These are phyloP conservation scores for Peromyscus attwateri DNA, from an alignment of 2,797 vertebrate species.

Conservation along the genomic window DNA sequence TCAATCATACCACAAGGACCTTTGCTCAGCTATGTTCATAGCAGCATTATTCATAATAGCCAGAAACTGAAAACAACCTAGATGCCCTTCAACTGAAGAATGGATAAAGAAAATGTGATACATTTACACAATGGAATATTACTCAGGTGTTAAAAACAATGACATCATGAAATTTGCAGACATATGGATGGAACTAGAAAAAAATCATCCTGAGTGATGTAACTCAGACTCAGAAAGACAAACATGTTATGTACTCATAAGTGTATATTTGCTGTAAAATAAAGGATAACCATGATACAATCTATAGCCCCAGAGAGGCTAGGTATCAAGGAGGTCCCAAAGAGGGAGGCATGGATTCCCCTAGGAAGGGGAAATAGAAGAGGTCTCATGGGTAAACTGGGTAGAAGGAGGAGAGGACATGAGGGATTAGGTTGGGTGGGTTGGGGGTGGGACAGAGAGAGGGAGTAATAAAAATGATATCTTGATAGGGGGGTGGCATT, in stretches of 20 bases:
- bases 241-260: background rate
- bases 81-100: background rate
- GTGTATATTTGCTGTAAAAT: background rate
- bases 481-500: too few relatives aligned
- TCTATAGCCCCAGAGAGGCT: background rate
- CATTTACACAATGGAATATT: background rate
- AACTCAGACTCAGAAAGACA: background rate
- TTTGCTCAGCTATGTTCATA: background rate
- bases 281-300: background rate
- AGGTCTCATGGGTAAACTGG: background rate
- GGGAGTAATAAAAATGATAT: too few relatives aligned
- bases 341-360: background rate
- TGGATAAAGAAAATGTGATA: background rate
- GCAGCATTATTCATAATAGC: background rate
- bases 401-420: too few relatives aligned
- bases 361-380: background rate
- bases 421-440: background rate
- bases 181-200: background rate
- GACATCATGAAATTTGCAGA: background rate
- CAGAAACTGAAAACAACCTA: background rate
- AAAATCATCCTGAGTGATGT: background rate
- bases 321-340: background rate
- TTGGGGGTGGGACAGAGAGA: background rate
- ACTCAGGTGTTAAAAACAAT: background rate
- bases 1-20: background rate